Conservation (phyloP, 1,140 invertebrate genomes). For the Atopsyche davidsoni region DNA sequence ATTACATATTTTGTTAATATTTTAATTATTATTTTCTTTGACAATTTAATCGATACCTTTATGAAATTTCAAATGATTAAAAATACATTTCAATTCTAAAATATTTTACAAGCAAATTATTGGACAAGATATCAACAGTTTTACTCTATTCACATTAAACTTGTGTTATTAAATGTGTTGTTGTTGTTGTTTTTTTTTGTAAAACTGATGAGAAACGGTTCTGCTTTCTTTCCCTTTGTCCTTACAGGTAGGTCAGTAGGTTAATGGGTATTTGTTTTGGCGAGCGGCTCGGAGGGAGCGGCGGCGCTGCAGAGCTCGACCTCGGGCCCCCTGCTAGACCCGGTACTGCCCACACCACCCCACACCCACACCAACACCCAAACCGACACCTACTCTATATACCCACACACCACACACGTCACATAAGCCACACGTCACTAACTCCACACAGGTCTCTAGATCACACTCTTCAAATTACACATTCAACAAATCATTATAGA, state of each 20-base stretch:
- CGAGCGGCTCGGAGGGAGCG: conserved; percentile 44
- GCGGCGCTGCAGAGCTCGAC: conserved; percentile 43
- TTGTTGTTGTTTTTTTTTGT: conserved; percentile 14
- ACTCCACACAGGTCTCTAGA: neutral
- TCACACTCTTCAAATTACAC: neutral
- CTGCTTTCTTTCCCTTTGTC: conserved; percentile 35
- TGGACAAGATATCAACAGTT: too few relatives aligned
- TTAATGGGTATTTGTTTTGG: conserved; percentile 35
- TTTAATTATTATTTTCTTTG: too few relatives aligned
- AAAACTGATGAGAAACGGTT: conserved; percentile 47
- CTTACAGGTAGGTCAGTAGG: conserved; percentile 31
- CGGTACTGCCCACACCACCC: conserved; percentile 37
- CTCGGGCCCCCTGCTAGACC: conserved; percentile 39
- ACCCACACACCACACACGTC: conserved; percentile 25
- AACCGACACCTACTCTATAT: too few relatives aligned
- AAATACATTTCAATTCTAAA: too few relatives aligned
- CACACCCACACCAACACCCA: conserved; percentile 24
- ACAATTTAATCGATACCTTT: too few relatives aligned
- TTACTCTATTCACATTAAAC: too few relatives aligned
- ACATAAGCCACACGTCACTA: too few relatives aligned
- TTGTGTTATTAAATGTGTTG: too few relatives aligned
- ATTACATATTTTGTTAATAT: too few relatives aligned
- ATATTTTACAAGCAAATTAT: too few relatives aligned
- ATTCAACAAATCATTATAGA: neutral
- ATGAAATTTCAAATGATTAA: too few relatives aligned